Conservation (phyloP, 1,140 invertebrate species). For the Heliconius congener region DNA sequence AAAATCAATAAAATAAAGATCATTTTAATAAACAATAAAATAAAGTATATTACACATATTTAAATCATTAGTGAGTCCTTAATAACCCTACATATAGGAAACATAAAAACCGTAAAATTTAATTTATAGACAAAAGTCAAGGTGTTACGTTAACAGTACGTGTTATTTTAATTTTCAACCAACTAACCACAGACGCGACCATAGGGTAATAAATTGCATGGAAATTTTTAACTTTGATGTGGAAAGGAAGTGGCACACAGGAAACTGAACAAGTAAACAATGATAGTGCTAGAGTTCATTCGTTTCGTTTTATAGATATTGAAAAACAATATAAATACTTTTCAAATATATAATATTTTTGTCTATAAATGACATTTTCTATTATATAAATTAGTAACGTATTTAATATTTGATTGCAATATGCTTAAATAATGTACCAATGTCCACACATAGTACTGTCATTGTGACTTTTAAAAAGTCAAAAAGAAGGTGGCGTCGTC, state of each 20-base stretch:
- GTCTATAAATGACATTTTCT: too few relatives aligned
- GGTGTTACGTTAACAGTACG: background rate
- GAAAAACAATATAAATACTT: too few relatives aligned
- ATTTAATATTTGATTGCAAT: too few relatives aligned
- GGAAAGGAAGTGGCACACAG: slow-evolving; percentile 25
- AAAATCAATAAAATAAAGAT: too few relatives aligned
- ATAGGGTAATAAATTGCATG: background rate
- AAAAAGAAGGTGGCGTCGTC: background rate
- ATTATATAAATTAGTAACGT: too few relatives aligned
- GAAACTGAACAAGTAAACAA: slow-evolving; percentile 28
- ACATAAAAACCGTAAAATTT: background rate
- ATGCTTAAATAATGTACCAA: too few relatives aligned
- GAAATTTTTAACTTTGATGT: slow-evolving; percentile 27
- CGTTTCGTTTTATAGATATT: background rate
- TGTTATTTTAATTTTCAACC: background rate
- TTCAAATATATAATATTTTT: too few relatives aligned
- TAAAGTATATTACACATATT: too few relatives aligned
- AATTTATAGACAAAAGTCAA: background rate
- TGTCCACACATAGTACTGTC: too few relatives aligned
- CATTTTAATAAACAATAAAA: too few relatives aligned
- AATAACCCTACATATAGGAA: background rate
- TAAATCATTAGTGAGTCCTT: too few relatives aligned
- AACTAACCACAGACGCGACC: background rate
- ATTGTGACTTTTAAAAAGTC: too few relatives aligned
- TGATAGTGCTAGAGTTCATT: slow-evolving; percentile 17